Evolutionary conservation across 2,113 vertebrate genomes (phyloP), one percentile per base, ranked within the genome.

Genomic region (Macrotus californicus): DNA sequence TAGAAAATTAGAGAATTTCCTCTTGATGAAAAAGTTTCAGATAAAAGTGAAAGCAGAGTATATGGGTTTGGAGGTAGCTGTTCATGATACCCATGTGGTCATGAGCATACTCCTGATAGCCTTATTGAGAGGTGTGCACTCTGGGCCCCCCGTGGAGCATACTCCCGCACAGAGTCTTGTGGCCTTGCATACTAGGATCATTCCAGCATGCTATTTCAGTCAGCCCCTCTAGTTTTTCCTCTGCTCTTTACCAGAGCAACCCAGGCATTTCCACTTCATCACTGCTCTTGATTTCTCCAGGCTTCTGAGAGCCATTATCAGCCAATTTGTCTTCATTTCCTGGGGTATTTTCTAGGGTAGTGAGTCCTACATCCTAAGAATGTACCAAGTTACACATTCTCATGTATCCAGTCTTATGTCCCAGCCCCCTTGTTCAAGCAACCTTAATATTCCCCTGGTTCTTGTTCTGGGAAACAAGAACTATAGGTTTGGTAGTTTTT

Each of bases 101-200:
- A 14, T 39, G 19, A 75, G 21, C 50, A 41, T 3, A 6, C 31
- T 52, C 52, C 76, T 79, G 61, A 67, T 26, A 43, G 54, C 2
- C 16, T 39, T 79, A 31, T 4, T 39, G 13, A 64, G 61, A 73
- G 15, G 3, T 7, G 50, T 73, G 29, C 0, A 56, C 11, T 72
- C 70, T 56, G 4, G 26, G 3, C 7, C 26, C 19, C 5, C 34
- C 19, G 0, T 0, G n/a, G n/a, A 15, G 22, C 15, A 1, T 13
- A 9, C 31, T 31, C 41, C 2, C n/a, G 56, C 54, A 14, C 31
- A 26, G 3, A 73, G 5, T 86, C 76, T 14, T 67, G 24, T 82
- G 41, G 6, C 6, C 11, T 82, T 86, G 13, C 11, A 10, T 39
- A 36, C 3, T 6, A 34, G 3, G 1, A 36, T 43, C 12, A 29